Conservation (phyloP, 2,888 invertebrate genomes). For the Chalcosyrphus nemorum region DNA sequence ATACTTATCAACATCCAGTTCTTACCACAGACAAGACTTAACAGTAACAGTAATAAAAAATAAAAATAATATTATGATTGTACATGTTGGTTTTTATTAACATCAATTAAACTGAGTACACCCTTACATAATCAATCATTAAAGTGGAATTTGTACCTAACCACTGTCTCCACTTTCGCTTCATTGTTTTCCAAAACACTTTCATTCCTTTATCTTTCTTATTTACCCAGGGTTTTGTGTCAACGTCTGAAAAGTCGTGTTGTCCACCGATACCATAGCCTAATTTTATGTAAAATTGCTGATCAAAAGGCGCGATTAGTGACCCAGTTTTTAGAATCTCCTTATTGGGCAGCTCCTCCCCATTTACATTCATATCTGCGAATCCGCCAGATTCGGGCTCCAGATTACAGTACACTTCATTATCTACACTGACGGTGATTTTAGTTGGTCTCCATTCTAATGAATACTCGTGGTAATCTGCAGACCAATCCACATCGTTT, state of each 20-base stretch:
- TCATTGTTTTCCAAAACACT: slow-evolving; percentile 87
- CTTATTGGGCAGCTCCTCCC: slow-evolving; percentile 79
- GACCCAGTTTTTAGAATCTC: slow-evolving; percentile 76
- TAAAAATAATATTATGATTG: too few relatives aligned
- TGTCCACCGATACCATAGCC: slow-evolving; percentile 91
- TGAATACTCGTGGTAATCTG: slow-evolving; percentile 87
- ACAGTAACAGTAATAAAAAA: neutral
- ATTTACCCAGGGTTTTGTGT: slow-evolving; percentile 89
- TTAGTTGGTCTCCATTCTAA: slow-evolving; percentile 85
- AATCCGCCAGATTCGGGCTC: slow-evolving; percentile 75
- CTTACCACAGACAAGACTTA: too few relatives aligned
- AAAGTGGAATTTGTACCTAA: slow-evolving; percentile 83
- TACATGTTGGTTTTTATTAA: slow-evolving; percentile 15
- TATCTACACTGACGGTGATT: slow-evolving; percentile 83
- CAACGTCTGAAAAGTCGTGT: slow-evolving; percentile 86
- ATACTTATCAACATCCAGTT: too few relatives aligned
- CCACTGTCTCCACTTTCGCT: slow-evolving; percentile 77
- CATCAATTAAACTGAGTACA: slow-evolving; percentile 75
- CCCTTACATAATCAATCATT: slow-evolving; percentile 79
- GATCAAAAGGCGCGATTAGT: slow-evolving; percentile 89
- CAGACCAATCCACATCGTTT: slow-evolving; percentile 78
- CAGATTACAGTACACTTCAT: slow-evolving; percentile 83
- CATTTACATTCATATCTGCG: slow-evolving; percentile 74
- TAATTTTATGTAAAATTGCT: slow-evolving; percentile 88
- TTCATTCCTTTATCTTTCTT: too few relatives aligned